Evolutionary conservation across 2,888 invertebrate species (phyloP).

Genomic region (Thymelicus lineola): DNA sequence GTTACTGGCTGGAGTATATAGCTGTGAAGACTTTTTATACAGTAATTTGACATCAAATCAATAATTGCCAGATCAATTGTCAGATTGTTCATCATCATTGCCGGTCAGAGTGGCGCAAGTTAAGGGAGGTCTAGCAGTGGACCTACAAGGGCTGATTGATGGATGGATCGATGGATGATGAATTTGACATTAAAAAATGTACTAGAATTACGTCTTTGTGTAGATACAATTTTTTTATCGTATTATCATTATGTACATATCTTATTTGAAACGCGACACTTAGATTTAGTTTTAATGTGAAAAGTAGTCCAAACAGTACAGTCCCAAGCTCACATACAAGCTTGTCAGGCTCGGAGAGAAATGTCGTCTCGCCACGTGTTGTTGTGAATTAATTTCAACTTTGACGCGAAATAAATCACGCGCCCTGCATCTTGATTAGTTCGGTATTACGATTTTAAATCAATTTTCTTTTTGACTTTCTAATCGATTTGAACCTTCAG

Average conservation of each 20-base stretch:
- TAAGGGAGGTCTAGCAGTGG: too few species aligned
- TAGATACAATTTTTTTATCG: too few species aligned
- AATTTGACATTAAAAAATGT: too few species aligned
- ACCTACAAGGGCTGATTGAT: too few species aligned
- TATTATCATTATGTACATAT: too few species aligned
- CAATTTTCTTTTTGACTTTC: conserved; percentile 47
- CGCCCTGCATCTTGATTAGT: conserved; percentile 71
- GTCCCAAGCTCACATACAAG: conserved; percentile 19
- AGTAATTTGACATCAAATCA: too few species aligned
- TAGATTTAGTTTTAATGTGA: background rate
- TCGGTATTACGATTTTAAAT: conserved; percentile 59
- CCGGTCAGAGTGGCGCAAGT: too few species aligned
- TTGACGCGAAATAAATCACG: conserved; percentile 76
- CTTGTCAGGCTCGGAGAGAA: conserved; percentile 24
- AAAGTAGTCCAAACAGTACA: background rate
- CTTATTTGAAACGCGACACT: too few species aligned
- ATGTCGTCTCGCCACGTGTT: conserved; percentile 46
- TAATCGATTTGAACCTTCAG: conserved; percentile 13
- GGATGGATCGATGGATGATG: too few species aligned
- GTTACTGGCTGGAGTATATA: background rate
- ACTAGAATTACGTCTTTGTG: too few species aligned
- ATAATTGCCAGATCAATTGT: too few species aligned
- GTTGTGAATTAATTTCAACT: conserved; percentile 79
- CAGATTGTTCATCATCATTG: too few species aligned
- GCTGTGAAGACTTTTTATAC: background rate